Evolutionary conservation across 2,888 invertebrate species (phyloP).

Genomic region (Cheilosia variabilis): DNA sequence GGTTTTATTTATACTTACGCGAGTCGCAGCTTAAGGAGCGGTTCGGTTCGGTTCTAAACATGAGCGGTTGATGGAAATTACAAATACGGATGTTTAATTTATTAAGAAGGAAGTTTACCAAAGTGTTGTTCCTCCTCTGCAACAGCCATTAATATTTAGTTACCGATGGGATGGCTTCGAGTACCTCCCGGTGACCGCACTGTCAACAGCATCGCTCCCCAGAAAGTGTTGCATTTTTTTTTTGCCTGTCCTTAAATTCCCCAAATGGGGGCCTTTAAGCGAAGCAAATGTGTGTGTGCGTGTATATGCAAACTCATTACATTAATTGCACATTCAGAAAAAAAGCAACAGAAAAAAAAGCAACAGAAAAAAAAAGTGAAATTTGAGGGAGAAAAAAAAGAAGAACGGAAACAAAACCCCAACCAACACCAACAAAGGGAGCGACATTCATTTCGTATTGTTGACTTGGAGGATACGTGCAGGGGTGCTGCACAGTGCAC

Average conservation of each 20-base stretch:
- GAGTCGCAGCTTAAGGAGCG: constrained; percentile 54
- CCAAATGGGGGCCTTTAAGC: neutral
- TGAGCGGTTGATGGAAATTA: constrained; percentile 72
- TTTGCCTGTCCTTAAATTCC: neutral
- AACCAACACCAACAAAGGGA: constrained; percentile 61
- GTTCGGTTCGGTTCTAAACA: constrained; percentile 70
- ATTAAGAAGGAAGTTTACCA: constrained; percentile 46
- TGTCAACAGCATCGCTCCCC: no score
- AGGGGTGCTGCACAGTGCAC: constrained; percentile 7
- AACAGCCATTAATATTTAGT: constrained; percentile 29
- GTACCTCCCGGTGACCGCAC: no score
- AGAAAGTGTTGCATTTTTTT: neutral
- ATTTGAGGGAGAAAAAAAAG: constrained; percentile 36
- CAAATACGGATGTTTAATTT: constrained; percentile 74
- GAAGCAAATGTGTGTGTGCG: constrained; percentile 7
- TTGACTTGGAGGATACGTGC: constrained; percentile 71
- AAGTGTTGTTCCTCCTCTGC: constrained; percentile 22
- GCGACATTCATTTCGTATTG: constrained; percentile 71
- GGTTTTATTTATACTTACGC: constrained; percentile 41
- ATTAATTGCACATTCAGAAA: constrained; percentile 73
- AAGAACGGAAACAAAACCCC: constrained; percentile 28
- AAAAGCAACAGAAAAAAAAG: constrained; percentile 36
- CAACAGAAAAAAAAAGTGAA: constrained; percentile 19
- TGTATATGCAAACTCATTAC: constrained; percentile 71
- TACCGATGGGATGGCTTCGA: neutral